Evolutionary conservation across 2,797 vertebrate genomes (phyloP), one percentile per base, ranked within the genome.

Genomic region (Spinibarbus caldwelli): DNA sequence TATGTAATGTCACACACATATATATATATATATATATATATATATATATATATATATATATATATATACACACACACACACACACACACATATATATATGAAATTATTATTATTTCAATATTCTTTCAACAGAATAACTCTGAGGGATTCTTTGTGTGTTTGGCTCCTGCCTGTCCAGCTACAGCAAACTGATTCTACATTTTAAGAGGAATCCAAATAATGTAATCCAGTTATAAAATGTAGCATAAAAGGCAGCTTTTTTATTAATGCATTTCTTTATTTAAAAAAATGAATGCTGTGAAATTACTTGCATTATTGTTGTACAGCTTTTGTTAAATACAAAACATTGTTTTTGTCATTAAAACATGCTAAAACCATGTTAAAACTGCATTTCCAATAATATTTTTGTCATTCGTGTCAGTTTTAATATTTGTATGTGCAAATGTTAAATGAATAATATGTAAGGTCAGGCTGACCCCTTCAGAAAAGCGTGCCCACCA

Each of bases 91-190:
- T 9, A 41, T 45, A 45, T 71, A 4, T 45, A 26, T n/a, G n/a
- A n/a, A n/a, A n/a, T n/a, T n/a, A n/a, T n/a, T n/a, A 29, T 17
- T 19, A 78, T 57, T 43, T 78, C 17, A 5, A 21, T 81, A 29
- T 36, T 77, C 12, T 78, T 77, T 88, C 72, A 77, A 29, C n/a
- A 95, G 94, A 90, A 14, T 38, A 78, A 87, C 34, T 45, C 72
- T 4, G 93, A 92, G 31, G 94, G 94, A 2, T 91, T 86, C 84
- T 94, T 95, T 45, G 23, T 94, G 87, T 95, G 95, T 90, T 87
- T 95, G 59, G 88, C 94, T 19, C 94, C 95, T 7, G 82, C 76
- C 59, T 95, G 94, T 90, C 81, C 88, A 54, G 84, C 78, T 31
- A 6, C 85, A 36, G 19, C 47, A 0, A 81, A 84, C 57, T 92